A percentile compares a stretch with the other conserved stretches of the same genome.
phyloP scores from a whole-genome alignment of 2,797 vertebrate genomes.

The Ateles fusciceps region DNA sequence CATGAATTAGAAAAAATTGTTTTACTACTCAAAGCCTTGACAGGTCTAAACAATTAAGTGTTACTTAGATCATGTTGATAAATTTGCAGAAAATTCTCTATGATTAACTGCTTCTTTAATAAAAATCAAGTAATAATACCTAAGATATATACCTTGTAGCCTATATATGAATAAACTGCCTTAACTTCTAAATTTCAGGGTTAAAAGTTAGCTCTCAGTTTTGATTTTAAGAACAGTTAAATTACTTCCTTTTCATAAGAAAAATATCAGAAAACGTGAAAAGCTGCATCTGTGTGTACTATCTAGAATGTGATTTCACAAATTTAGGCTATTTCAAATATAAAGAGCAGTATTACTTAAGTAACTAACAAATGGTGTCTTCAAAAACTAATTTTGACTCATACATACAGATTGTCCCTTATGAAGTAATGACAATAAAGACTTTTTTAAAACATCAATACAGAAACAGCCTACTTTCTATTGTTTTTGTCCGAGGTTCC shows the following conservation, averaged over 20 bases:
- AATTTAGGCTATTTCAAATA: conserved; percentile 19
- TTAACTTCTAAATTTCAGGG: conserved; percentile 5
- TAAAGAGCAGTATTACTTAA: background rate
- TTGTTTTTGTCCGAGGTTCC: background rate
- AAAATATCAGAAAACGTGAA: background rate
- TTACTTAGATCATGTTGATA: background rate
- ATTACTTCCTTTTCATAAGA: background rate
- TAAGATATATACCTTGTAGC: background rate
- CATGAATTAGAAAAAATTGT: conserved; percentile 30
- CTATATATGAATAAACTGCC: background rate
- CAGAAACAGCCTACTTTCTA: background rate
- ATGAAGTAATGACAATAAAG: background rate
- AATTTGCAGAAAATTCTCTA: background rate
- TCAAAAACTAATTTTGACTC: conserved; percentile 9
- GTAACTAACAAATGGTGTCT: background rate
- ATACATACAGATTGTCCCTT: background rate
- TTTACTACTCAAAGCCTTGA: background rate
- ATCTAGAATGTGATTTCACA: background rate
- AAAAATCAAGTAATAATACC: background rate
- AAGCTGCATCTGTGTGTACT: background rate
- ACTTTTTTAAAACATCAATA: background rate
- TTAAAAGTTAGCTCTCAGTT: conserved; percentile 22
- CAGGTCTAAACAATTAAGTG: background rate
- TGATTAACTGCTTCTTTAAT: background rate
- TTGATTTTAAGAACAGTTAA: background rate